These are phyloP conservation scores for Thaumetopoea pityocampa DNA, from an alignment of 1,140 invertebrate species.

Conservation along the genomic window DNA sequence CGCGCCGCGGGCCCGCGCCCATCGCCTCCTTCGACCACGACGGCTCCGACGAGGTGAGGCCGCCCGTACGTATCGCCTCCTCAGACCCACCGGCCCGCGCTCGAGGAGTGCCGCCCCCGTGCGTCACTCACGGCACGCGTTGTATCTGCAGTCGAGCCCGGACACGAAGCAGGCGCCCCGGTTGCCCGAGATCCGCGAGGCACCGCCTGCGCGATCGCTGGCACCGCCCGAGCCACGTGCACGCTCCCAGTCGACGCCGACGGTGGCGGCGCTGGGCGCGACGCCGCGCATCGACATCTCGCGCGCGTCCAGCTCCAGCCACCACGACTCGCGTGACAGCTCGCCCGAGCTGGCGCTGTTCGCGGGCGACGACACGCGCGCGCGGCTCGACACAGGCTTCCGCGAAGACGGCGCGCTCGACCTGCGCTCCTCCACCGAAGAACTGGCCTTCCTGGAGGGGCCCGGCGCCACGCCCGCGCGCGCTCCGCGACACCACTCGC, in stretches of 20 bases:
- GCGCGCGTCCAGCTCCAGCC: constrained; percentile 89
- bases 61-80: constrained; percentile 73
- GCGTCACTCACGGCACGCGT: not conserved
- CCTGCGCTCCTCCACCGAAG: constrained; percentile 89
- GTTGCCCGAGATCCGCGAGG: constrained; percentile 83
- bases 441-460: constrained; percentile 85
- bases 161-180: constrained; percentile 77
- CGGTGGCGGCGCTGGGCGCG: constrained; percentile 74
- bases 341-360: constrained; percentile 86
- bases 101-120: not conserved
- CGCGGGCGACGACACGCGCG: constrained; percentile 46
- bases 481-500: constrained; percentile 70
- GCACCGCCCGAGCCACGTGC: constrained; percentile 44
- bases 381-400: constrained; percentile 77
- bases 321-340: constrained; percentile 88
- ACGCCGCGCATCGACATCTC: constrained; percentile 92
- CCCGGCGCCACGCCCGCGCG: constrained; percentile 36
- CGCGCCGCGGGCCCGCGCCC: constrained; percentile 91
- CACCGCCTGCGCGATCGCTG: constrained; percentile 41
- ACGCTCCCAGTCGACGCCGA: constrained; percentile 52
- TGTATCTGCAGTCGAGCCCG: constrained; percentile 76
- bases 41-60: constrained; percentile 87
- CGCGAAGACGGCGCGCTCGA: constrained; percentile 88
- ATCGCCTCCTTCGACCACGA: constrained; percentile 93
- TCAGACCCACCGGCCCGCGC: not conserved